Evolutionary conservation across 1,140 invertebrate species (phyloP).

Genomic region (Potamilus streckersoni): DNA sequence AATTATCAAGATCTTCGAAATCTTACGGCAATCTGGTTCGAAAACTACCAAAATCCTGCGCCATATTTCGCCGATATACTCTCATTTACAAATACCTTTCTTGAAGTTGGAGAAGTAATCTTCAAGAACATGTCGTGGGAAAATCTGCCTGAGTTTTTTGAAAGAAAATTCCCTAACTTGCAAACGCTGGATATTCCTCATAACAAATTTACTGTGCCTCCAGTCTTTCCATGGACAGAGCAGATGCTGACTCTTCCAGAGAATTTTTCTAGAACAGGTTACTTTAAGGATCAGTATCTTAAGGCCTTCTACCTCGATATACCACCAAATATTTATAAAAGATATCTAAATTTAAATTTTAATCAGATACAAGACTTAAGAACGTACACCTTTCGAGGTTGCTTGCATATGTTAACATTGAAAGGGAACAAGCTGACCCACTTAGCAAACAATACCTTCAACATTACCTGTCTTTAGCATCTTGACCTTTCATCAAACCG

Average conservation of each 20-base stretch:
- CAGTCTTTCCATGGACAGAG: conserved; percentile 43
- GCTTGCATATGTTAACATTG: conserved; percentile 39
- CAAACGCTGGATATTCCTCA: too few species aligned
- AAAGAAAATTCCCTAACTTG: too few species aligned
- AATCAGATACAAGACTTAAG: conserved; percentile 37
- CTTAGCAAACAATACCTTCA: conserved; percentile 33
- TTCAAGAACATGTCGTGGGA: too few species aligned
- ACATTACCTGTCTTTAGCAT: conserved; percentile 33
- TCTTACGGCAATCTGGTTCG: too few species aligned
- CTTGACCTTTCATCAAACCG: conserved; percentile 1
- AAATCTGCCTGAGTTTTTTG: too few species aligned
- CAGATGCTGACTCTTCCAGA: conserved; percentile 8
- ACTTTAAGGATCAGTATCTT: conserved; percentile 37
- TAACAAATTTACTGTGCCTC: neutral
- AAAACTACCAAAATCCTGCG: too few species aligned
- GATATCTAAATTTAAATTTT: conserved; percentile 33
- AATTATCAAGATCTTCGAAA: too few species aligned
- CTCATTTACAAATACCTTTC: too few species aligned
- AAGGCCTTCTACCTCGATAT: conserved; percentile 25
- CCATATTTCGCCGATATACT: too few species aligned
- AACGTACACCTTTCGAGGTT: conserved; percentile 35
- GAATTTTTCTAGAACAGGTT: conserved; percentile 33
- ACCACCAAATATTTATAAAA: conserved; percentile 28
- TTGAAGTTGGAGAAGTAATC: too few species aligned
- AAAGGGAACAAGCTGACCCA: conserved; percentile 27